Conservation (phyloP, 2,888 invertebrate species). For the Xylophagus ater region DNA sequence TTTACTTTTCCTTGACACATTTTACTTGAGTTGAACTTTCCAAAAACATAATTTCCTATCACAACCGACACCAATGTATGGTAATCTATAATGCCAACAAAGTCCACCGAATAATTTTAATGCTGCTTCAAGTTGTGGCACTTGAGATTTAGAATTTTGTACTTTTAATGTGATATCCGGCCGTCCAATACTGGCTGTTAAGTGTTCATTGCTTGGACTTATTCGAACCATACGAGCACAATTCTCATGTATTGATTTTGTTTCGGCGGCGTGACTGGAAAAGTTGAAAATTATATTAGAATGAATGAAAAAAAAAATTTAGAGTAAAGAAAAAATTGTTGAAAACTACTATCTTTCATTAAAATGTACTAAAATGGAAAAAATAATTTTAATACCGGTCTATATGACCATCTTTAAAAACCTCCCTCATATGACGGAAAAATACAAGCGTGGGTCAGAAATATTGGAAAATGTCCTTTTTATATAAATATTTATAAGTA, state of each 20-base stretch:
- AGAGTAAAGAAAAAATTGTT: conserved; percentile 6
- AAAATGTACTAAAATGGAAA: neutral
- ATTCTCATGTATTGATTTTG: conserved; percentile 49
- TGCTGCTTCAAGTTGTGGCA: conserved; percentile 43
- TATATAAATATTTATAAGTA: too few species aligned
- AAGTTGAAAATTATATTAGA: conserved; percentile 4
- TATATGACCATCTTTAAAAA: too few species aligned
- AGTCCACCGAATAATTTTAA: conserved; percentile 48
- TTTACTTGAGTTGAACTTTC: conserved; percentile 38
- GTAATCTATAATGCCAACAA: conserved; percentile 52
- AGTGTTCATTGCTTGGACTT: conserved; percentile 49
- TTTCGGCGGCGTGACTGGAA: conserved; percentile 49
- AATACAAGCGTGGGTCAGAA: too few species aligned
- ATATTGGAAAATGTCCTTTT: too few species aligned
- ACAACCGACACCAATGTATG: conserved; percentile 48
- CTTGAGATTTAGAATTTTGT: conserved; percentile 45
- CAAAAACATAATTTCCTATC: conserved; percentile 51
- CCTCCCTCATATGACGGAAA: too few species aligned
- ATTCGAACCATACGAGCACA: conserved; percentile 51
- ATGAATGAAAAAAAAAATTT: conserved; percentile 4
- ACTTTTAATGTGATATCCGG: conserved; percentile 57
- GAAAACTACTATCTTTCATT: neutral
- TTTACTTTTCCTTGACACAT: too few species aligned
- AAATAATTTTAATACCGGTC: too few species aligned
- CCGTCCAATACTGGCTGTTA: conserved; percentile 55